These are phyloP conservation scores for Drosophila cardini DNA, from an alignment of 1,140 invertebrate genomes.

Conservation along the genomic window DNA sequence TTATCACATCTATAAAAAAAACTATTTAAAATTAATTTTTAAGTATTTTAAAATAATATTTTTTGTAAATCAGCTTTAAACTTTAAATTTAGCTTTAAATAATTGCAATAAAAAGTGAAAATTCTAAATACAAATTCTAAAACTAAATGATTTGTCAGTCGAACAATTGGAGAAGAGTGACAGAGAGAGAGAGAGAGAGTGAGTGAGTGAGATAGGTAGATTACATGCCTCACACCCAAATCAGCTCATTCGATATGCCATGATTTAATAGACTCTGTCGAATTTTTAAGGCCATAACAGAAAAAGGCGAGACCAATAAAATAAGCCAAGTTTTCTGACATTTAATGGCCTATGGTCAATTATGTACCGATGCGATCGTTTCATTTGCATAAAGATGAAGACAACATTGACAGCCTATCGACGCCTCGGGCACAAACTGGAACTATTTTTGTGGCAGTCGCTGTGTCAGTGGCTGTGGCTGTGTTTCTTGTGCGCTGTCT, in stretches of 20 bases:
- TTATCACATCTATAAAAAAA: too few species aligned
- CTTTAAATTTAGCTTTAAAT: constrained; percentile 12
- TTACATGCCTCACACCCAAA: not conserved
- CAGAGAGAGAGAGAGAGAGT: not conserved
- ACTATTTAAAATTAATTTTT: too few species aligned
- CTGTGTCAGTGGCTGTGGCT: constrained; percentile 6
- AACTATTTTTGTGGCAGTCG: constrained; percentile 20
- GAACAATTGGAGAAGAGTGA: not conserved
- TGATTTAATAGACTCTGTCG: constrained; percentile 49
- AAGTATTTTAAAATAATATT: too few species aligned
- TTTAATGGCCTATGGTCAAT: constrained; percentile 25
- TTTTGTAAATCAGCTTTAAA: not conserved
- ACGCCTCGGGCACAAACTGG: constrained; percentile 4
- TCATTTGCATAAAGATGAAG: constrained; percentile 72
- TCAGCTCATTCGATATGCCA: constrained; percentile 29
- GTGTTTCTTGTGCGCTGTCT: constrained; percentile 5
- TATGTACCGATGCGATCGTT: constrained; percentile 15
- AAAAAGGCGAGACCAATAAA: constrained; percentile 18
- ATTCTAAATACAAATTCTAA: not conserved
- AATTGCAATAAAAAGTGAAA: not conserved
- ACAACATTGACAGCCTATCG: constrained; percentile 34
- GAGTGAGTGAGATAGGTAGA: not conserved
- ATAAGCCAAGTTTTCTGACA: constrained; percentile 11
- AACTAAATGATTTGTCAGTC: constrained; percentile 1
- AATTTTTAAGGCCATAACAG: constrained; percentile 40